Percentiles rank a stretch among this genome's conserved stretches.
Evolutionary conservation across 2,888 invertebrate genomes (phyloP).

Genomic region (Heliconius ismenius): DNA sequence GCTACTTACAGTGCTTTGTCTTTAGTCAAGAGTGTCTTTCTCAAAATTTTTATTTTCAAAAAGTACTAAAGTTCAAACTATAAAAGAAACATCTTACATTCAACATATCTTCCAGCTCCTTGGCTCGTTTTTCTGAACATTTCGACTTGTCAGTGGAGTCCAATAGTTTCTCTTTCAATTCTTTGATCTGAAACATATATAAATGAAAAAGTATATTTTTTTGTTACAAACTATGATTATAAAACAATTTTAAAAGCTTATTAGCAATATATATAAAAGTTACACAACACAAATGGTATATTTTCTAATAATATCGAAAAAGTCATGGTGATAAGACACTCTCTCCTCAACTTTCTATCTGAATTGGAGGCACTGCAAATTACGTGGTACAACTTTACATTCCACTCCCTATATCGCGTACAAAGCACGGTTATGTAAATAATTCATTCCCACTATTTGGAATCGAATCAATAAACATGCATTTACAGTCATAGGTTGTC

Average conservation of each 20-base stretch:
- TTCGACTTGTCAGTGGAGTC: constrained; percentile 78
- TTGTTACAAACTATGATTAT: neutral
- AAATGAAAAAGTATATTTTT: neutral
- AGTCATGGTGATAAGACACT: neutral
- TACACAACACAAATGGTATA: neutral
- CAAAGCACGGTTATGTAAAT: no score
- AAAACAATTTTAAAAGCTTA: neutral
- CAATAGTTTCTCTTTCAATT: constrained; percentile 73
- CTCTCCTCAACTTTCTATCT: no score
- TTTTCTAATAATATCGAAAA: neutral
- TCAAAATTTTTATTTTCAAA: neutral
- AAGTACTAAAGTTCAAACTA: neutral
- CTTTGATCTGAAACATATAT: constrained; percentile 61
- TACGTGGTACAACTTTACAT: neutral
- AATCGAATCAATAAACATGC: no score
- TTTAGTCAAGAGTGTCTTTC: no score
- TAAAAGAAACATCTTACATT: constrained; percentile 60
- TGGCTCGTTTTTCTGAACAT: constrained; percentile 81
- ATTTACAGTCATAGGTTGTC: no score
- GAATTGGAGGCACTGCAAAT: neutral
- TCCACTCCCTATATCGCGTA: no score
- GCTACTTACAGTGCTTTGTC: no score
- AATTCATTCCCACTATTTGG: no score
- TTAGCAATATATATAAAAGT: neutral
- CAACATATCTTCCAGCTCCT: constrained; percentile 83